Conservation (phyloP, 2,888 invertebrate species). For the Onchidella celtica region DNA sequence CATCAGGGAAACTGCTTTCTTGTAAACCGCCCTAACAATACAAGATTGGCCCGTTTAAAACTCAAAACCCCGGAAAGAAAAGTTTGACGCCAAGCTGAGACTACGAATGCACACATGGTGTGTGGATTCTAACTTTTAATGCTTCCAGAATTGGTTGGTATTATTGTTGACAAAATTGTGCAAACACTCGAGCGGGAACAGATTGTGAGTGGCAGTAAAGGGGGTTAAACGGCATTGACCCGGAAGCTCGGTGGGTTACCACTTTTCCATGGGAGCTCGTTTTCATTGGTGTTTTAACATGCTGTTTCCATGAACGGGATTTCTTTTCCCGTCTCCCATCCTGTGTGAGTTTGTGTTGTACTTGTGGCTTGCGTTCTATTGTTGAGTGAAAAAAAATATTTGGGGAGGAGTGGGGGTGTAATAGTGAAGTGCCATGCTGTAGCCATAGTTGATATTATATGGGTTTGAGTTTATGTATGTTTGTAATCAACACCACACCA, state of each 20-base stretch:
- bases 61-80: neutral
- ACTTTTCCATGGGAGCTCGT: too few relatives aligned
- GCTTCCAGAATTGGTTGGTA: neutral
- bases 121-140: slow-evolving; percentile 5
- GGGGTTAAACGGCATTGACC: slow-evolving; percentile 33
- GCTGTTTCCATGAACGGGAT: too few relatives aligned
- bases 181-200: slow-evolving; percentile 16
- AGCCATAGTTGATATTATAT: too few relatives aligned
- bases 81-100: slow-evolving; percentile 31
- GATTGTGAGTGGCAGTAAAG: slow-evolving; percentile 5
- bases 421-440: too few relatives aligned
- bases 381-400: too few relatives aligned
- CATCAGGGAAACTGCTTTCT: neutral
- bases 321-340: too few relatives aligned
- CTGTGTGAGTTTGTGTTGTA: too few relatives aligned
- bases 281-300: too few relatives aligned
- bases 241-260: slow-evolving; percentile 13
- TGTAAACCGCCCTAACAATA: neutral
- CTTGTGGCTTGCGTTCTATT: too few relatives aligned
- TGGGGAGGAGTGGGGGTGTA: too few relatives aligned
- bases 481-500: too few relatives aligned
- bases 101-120: neutral
- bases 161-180: neutral
- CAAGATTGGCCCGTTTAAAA: slow-evolving; percentile 3
- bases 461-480: too few relatives aligned